Conservation (phyloP, 2,888 invertebrate species). For the Cheilosia scutellata region DNA sequence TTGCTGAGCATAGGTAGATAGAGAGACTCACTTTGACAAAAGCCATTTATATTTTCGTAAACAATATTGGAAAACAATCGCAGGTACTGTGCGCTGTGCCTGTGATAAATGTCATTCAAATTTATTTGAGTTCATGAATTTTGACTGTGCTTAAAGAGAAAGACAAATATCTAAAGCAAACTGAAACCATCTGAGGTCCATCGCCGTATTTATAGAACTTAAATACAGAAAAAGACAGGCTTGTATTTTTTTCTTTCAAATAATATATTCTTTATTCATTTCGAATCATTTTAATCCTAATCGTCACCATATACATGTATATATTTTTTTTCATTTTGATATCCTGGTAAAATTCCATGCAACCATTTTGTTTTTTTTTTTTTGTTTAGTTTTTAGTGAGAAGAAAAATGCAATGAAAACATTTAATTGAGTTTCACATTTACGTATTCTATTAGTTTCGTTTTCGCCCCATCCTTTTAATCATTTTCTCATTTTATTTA, state of each 20-base stretch:
- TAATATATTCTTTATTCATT: constrained; percentile 73
- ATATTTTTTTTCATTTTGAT: constrained; percentile 47
- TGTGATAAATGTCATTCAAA: no score
- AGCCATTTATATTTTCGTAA: no score
- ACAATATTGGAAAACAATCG: no score
- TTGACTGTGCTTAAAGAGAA: no score
- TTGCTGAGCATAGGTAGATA: no score
- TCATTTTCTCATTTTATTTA: constrained; percentile 56
- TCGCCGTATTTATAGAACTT: no score
- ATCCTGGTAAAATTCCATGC: constrained; percentile 68
- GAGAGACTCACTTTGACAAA: no score
- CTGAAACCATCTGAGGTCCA: no score
- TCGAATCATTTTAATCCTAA: constrained; percentile 66
- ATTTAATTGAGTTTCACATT: constrained; percentile 72
- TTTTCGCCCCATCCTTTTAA: constrained; percentile 1
- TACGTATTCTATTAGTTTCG: constrained; percentile 70
- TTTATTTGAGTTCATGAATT: no score
- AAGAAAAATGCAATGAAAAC: constrained; percentile 73
- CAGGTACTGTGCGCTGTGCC: no score
- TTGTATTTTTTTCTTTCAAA: constrained; percentile 45
- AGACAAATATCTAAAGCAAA: no score
- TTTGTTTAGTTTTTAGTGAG: constrained; percentile 42
- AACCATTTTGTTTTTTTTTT: constrained; percentile 63
- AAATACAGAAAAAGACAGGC: no score
- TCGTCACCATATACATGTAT: constrained; percentile 67